Percentiles rank a stretch among this genome's conserved stretches.
These are phyloP conservation scores for Rhynchonycteris naso DNA, from an alignment of 2,797 vertebrate species.

Conservation along the genomic window DNA sequence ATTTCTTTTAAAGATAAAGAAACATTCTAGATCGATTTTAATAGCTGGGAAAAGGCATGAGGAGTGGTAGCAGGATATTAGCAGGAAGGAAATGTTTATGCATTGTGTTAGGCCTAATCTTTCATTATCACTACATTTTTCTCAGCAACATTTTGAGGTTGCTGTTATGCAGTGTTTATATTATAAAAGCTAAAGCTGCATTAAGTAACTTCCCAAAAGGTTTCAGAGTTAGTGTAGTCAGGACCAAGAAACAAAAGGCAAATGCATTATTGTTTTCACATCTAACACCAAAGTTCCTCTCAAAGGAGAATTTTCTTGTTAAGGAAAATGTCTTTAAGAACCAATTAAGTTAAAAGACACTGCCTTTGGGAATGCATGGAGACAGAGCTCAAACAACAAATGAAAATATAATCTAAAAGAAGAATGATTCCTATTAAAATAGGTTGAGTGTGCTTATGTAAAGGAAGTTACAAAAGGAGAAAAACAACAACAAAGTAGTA, in stretches of 20 bases:
- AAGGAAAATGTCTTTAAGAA: neutral
- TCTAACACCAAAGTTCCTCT: neutral
- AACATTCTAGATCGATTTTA: constrained; percentile 5
- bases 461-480: neutral
- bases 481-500: neutral
- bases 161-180: neutral
- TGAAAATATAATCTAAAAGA: neutral
- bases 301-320: neutral
- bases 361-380: neutral
- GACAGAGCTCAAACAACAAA: neutral
- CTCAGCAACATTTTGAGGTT: neutral
- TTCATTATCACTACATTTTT: constrained; percentile 24
- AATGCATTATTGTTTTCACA: neutral
- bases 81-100: neutral
- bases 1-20: constrained; percentile 11
- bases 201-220: neutral
- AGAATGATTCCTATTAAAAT: neutral
- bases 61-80: neutral
- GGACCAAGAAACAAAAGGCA: neutral
- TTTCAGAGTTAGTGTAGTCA: neutral
- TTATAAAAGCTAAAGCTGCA: neutral
- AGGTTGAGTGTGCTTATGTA: neutral
- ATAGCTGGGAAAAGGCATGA: neutral
- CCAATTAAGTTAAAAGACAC: neutral
- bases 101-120: neutral